Percentiles rank a stretch among this genome's conserved stretches.
These are phyloP conservation scores for Teleiodes luculella DNA, from an alignment of 2,888 invertebrate genomes.

Conservation along the genomic window DNA sequence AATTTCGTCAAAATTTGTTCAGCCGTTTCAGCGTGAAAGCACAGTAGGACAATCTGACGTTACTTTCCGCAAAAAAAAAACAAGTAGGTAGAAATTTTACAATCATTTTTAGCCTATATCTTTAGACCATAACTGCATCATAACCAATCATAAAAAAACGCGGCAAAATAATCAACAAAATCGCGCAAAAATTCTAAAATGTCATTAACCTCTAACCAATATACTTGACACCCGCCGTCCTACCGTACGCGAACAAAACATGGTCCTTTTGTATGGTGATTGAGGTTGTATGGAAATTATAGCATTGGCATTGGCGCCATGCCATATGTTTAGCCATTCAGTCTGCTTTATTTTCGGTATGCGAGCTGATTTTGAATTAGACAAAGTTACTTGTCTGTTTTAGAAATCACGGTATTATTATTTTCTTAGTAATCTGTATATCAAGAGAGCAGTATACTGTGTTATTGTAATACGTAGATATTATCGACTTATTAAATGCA, in stretches of 20 bases:
- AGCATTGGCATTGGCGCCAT: slow-evolving; percentile 63
- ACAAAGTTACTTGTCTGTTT: slow-evolving; percentile 18
- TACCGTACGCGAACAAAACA: slow-evolving; percentile 16
- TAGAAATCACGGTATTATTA: slow-evolving; percentile 13
- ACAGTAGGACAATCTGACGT: too few relatives aligned
- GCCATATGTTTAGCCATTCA: slow-evolving; percentile 49
- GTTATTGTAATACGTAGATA: too few relatives aligned
- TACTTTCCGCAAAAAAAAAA: too few relatives aligned
- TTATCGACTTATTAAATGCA: too few relatives aligned
- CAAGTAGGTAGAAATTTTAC: too few relatives aligned
- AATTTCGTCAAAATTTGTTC: too few relatives aligned
- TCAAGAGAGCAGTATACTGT: too few relatives aligned
- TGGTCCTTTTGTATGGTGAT: slow-evolving; percentile 30
- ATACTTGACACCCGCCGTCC: slow-evolving; percentile 26
- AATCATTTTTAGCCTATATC: too few relatives aligned
- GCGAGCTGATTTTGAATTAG: slow-evolving; percentile 66
- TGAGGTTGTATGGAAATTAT: slow-evolving; percentile 44
- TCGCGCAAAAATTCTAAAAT: slow-evolving; percentile 19
- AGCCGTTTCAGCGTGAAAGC: too few relatives aligned
- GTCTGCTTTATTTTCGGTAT: slow-evolving; percentile 57
- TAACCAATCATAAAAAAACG: neutral
- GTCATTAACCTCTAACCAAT: slow-evolving; percentile 43
- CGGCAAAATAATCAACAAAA: neutral
- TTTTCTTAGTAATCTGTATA: neutral
- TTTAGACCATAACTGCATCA: neutral